Evolutionary conservation across 2,888 invertebrate species (phyloP).

Genomic region (Synanthedon formicaeformis): DNA sequence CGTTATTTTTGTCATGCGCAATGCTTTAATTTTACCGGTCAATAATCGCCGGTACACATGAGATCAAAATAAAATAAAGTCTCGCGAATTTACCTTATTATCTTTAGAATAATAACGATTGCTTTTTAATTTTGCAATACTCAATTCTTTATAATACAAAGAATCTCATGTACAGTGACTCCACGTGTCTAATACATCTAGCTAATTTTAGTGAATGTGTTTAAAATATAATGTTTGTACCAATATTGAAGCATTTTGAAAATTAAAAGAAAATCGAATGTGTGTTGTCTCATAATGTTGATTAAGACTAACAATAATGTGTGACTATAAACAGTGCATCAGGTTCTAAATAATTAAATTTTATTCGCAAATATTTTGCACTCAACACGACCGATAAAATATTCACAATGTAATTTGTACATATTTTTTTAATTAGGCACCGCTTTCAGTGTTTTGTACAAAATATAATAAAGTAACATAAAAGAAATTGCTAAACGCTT

Average conservation of each 20-base stretch:
- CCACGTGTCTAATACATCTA: constrained; percentile 9
- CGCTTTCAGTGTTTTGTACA: constrained; percentile 40
- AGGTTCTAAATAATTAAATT: constrained; percentile 55
- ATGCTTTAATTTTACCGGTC: constrained; percentile 26
- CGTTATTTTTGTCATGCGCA: constrained; percentile 24
- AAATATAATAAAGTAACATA: background rate
- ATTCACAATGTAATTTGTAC: constrained; percentile 62
- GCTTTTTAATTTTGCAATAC: too few species aligned
- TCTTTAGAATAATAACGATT: too few species aligned
- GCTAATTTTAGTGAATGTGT: constrained; percentile 19
- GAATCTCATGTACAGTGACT: background rate
- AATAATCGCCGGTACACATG: constrained; percentile 27
- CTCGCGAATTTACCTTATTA: too few species aligned
- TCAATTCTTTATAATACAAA: background rate
- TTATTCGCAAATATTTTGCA: constrained; percentile 53
- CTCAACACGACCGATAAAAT: constrained; percentile 52
- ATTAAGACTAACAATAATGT: constrained; percentile 21
- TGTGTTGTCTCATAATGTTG: background rate
- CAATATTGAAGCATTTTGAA: constrained; percentile 4
- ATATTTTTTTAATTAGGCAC: constrained; percentile 36
- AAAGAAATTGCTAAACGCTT: constrained; percentile 14
- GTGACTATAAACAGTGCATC: constrained; percentile 39
- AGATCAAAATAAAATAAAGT: constrained; percentile 8
- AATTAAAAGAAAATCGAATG: background rate
- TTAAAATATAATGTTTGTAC: background rate